Conservation (phyloP, 1,140 invertebrate genomes). For the Formica selysi region DNA sequence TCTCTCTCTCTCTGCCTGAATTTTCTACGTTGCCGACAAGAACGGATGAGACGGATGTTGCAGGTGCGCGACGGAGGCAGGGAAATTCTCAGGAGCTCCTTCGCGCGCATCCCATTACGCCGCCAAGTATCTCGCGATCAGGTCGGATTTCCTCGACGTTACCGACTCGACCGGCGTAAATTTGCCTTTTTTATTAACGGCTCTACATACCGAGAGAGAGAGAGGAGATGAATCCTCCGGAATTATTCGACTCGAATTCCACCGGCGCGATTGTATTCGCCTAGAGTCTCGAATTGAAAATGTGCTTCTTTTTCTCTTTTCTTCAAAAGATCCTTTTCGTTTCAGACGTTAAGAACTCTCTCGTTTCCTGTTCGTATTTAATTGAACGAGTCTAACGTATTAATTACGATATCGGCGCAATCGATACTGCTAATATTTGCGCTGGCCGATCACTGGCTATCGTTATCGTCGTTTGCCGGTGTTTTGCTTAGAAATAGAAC, state of each 20-base stretch:
- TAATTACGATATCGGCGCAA: slow-evolving; percentile 22
- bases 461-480: slow-evolving; percentile 9
- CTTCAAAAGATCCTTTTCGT: background rate
- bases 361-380: slow-evolving; percentile 35
- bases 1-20: slow-evolving; percentile 2
- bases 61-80: background rate
- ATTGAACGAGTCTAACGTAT: slow-evolving; percentile 46
- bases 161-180: slow-evolving; percentile 15
- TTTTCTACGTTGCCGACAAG: background rate
- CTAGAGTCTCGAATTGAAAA: background rate
- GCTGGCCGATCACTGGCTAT: background rate
- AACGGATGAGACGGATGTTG: slow-evolving; percentile 7
- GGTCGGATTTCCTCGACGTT: slow-evolving; percentile 42
- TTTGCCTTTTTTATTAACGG: slow-evolving; percentile 68
- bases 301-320: background rate
- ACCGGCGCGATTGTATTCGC: background rate
- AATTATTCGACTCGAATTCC: slow-evolving; percentile 40
- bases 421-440: slow-evolving; percentile 29
- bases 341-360: background rate
- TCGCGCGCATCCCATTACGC: slow-evolving; percentile 2
- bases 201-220: background rate
- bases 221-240: slow-evolving; percentile 12
- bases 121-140: slow-evolving; percentile 38
- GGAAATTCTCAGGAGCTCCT: background rate
- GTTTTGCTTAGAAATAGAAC: slow-evolving; percentile 7